These are phyloP conservation scores for Argyra leucocephala DNA, from an alignment of 2,888 invertebrate genomes.

Conservation along the genomic window DNA sequence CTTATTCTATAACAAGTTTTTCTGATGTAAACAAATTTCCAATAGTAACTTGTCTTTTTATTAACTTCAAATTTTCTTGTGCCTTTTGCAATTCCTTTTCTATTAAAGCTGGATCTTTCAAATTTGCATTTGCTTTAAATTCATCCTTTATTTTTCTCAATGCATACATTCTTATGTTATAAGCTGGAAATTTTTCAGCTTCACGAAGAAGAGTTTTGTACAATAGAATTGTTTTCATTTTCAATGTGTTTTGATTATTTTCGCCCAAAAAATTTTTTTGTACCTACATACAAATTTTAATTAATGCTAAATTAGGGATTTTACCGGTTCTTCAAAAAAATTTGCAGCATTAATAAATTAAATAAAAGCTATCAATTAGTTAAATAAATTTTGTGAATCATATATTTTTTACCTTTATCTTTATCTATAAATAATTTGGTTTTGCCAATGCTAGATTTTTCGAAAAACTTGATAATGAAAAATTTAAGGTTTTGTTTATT, in stretches of 20 bases:
- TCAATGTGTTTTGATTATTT: not conserved
- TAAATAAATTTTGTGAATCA: too few relatives aligned
- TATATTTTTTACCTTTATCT: too few relatives aligned
- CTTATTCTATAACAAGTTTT: conserved; percentile 47
- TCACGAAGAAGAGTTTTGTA: not conserved
- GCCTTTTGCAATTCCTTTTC: conserved; percentile 50
- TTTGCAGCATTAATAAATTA: too few relatives aligned
- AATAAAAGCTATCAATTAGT: too few relatives aligned
- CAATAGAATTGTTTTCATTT: not conserved
- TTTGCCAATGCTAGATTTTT: too few relatives aligned
- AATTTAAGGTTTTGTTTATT: too few relatives aligned
- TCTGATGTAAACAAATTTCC: conserved; percentile 15
- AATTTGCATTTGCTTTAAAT: conserved; percentile 53
- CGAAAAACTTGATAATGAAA: too few relatives aligned
- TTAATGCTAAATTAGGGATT: too few relatives aligned
- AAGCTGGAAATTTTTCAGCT: not conserved
- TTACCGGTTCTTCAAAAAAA: too few relatives aligned
- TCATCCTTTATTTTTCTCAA: conserved; percentile 56
- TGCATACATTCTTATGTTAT: conserved; percentile 53
- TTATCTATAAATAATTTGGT: too few relatives aligned
- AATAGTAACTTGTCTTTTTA: conserved; percentile 46
- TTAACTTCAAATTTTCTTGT: conserved; percentile 51
- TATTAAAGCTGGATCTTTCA: conserved; percentile 48
- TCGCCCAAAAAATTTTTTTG: too few relatives aligned
- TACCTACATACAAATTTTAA: too few relatives aligned